Evolutionary conservation across 2,888 invertebrate species (phyloP).

Genomic region (Tetanocera ferruginea): DNA sequence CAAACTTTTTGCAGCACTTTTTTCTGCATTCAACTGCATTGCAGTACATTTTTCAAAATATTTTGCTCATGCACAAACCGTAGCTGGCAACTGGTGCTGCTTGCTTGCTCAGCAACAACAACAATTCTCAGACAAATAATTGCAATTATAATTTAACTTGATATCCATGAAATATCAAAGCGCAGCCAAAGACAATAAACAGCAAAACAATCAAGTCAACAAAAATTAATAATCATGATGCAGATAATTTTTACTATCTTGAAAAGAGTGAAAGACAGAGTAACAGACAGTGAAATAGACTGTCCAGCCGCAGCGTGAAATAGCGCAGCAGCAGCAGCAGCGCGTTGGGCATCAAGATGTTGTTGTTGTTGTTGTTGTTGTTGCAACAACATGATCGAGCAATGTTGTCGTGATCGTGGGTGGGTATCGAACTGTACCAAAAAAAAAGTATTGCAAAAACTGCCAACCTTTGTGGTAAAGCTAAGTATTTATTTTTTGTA

Average conservation of each 20-base stretch:
- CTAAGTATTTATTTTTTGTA: not conserved
- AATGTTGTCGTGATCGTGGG: slow-evolving; percentile 25
- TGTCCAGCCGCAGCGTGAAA: slow-evolving; percentile 5
- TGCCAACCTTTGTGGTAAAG: not conserved
- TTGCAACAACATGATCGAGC: not conserved
- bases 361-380: not conserved
- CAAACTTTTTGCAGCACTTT: too few relatives aligned
- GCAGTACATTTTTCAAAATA: too few relatives aligned
- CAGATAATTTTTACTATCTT: slow-evolving; percentile 17
- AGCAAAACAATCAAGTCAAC: too few relatives aligned
- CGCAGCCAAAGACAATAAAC: not conserved
- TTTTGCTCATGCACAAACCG: too few relatives aligned
- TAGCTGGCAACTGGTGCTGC: too few relatives aligned
- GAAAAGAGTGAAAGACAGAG: not conserved
- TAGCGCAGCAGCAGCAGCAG: not conserved
- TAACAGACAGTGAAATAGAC: not conserved
- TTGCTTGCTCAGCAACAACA: too few relatives aligned
- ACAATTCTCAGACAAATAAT: too few relatives aligned
- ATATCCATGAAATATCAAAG: not conserved
- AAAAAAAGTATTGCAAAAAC: not conserved
- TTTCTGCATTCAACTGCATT: too few relatives aligned
- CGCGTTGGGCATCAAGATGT: not conserved
- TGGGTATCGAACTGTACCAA: slow-evolving; percentile 15
- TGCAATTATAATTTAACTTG: too few relatives aligned
- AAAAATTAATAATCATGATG: slow-evolving; percentile 6